Base-by-base conservation (phyloP, 2,113 vertebrate genomes). In the Trichechus manatus region DNA sequence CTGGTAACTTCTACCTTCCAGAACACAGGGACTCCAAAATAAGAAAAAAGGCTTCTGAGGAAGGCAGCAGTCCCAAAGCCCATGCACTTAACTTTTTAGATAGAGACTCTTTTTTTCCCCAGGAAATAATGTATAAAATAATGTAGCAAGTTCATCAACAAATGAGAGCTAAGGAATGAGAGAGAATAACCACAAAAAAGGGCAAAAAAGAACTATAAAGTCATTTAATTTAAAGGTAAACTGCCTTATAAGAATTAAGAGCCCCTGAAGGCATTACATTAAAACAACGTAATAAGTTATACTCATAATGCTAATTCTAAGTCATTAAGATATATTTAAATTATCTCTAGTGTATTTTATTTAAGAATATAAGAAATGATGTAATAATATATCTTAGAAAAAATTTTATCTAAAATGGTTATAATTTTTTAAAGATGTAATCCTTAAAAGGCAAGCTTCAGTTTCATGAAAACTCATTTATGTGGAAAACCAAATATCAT, bases 141-240 rank as follows among this genome's bases (percentile, higher is more conserved):
- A 92, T 74, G 27, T n/a, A 95, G 87, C 78, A 97, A 97, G 85
- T 95, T 94, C 72, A 85, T 97, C 89, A 98, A 94, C 87, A 96
- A 97, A 95, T 97, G 92, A 97, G 68, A 97, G 92, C 93, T 95
- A 95, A 86, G 70, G 94, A 96, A 97, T 91, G 82, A 95, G 20
- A 96, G 82, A 84, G 59, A 89, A 97, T 87, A 96, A 80, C 80
- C 70, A 97, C 31, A 93, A 72, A 88, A 89, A 86, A 94, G 42
- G 72, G 25, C 83, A 86, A 96, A 66, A n/a, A 91, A 94, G 53
- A 91, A 80, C 25, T 88, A 95, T n/a, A 81, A 92, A 78, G 36
- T 77, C 56, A 82, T 81, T 96, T 91, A 93, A 88, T 87, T 25
- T 94, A 97, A 84, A 91, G 74, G n/a, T 61, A 94, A 93, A 93